Base-by-base conservation (phyloP, 2,888 invertebrate species). In the Uloborus plumipes region DNA sequence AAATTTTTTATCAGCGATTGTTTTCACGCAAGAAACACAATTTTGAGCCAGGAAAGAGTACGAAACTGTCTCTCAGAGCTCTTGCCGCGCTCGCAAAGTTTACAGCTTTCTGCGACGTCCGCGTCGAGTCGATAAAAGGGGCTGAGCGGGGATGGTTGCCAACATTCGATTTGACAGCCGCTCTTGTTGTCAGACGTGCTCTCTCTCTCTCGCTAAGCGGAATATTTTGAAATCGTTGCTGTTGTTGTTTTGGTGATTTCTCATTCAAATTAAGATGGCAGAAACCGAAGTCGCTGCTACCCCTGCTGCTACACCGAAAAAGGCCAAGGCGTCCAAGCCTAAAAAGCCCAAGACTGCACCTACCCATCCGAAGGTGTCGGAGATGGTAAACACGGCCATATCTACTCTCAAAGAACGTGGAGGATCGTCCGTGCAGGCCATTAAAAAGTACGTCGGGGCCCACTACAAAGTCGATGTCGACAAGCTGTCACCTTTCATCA, bases 391-490 rank as follows among this genome's bases (percentile, higher is more conserved):
- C 85, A 89, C 88, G 50, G 92, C 93, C 3, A 87, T 89, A 84
- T 85, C 83, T 9, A 86, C 80, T 11, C 80, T 89, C 73, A 87
- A 87, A 75, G 89, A 89, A 86, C 90, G 91, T 55, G 91, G 91
- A 73, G 93, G 93, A 31, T 92, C 92, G 0, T 92, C 92, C 0
- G 86, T 89, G 7, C 88, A 88, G 71, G 91, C 92, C 2, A 92
- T 93, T 88, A 93, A 92, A 87, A 93, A 93, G 87, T 93, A 92
- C 88, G 91, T 93, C 64, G 89, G 90, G 16, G 89, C 90, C 47
- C 91, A 91, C 79, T 92, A 93, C 90, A 91, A 91, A 79, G 89
- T 92, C 6, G 92, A 86, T 70, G 79, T 85, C 16, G 85, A 86
- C 26, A 78, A 78, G 22, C 49, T 86, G 18, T 74, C 90, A 92